A percentile compares a stretch with the other conserved stretches of the same genome.
These are phyloP conservation scores for Caenorhabditis sp. DNA, from an alignment of 2,888 invertebrate genomes.

Conservation along the genomic window DNA sequence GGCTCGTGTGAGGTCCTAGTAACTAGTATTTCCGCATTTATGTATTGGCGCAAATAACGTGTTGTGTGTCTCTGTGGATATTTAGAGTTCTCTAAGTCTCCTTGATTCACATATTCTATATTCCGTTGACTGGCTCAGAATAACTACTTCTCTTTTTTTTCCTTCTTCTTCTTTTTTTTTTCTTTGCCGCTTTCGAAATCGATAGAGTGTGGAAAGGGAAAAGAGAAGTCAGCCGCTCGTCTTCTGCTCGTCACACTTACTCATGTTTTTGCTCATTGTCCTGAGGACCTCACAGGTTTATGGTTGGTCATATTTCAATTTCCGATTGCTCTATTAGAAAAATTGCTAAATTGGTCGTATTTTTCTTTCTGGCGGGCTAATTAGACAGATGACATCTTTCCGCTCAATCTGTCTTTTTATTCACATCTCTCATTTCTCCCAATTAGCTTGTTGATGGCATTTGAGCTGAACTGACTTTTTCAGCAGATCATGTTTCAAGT, in stretches of 20 bases:
- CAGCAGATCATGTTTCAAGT: no score
- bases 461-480: no score
- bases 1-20: no score
- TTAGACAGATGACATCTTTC: background rate
- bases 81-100: background rate
- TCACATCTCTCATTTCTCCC: constrained; percentile 17
- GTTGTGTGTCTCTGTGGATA: constrained; percentile 2
- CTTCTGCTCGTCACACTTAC: constrained; percentile 17
- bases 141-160: background rate
- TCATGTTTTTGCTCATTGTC: background rate
- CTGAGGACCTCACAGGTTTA: background rate
- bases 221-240: background rate
- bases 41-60: no score
- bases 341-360: background rate
- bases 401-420: background rate
- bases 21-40: no score
- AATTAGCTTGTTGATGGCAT: background rate
- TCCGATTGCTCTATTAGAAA: background rate
- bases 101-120: background rate
- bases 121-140: background rate
- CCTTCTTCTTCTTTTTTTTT: background rate
- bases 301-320: background rate
- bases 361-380: background rate
- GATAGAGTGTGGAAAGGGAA: background rate
- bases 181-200: background rate